Evolutionary conservation across 2,797 vertebrate genomes (phyloP).

Genomic region (Gastrophryne carolinensis): DNA sequence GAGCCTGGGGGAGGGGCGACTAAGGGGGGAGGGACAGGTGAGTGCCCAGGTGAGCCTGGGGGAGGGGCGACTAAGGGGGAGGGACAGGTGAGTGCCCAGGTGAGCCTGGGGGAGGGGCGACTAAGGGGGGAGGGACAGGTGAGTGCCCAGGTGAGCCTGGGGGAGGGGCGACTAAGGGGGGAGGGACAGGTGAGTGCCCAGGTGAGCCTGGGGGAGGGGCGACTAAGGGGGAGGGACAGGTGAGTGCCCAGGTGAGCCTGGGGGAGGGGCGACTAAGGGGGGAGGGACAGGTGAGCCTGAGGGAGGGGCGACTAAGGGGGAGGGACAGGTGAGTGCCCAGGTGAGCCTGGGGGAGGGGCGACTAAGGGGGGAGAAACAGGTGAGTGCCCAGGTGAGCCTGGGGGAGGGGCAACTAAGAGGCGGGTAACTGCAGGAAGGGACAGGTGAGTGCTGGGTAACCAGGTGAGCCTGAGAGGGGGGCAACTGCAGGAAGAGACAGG

Average conservation of each 20-base stretch:
- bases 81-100: neutral
- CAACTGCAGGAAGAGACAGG: neutral
- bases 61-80: neutral
- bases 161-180: neutral
- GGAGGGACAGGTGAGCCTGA: no score
- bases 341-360: conserved; percentile 4
- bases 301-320: no score
- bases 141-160: neutral
- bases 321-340: neutral
- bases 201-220: neutral
- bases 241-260: neutral
- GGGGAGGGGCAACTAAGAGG: neutral
- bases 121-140: neutral
- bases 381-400: neutral
- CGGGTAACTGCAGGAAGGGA: neutral
- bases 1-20: conserved; percentile 3
- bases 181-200: neutral
- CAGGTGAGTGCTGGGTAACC: no score
- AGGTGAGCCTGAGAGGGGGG: conserved; percentile 8
- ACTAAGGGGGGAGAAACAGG: neutral
- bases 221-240: neutral
- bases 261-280: neutral
- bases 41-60: neutral
- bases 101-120: neutral
- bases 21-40: conserved; percentile 25